Evolutionary conservation across 2,888 invertebrate genomes (phyloP).

Genomic region (Elmis aenea): DNA sequence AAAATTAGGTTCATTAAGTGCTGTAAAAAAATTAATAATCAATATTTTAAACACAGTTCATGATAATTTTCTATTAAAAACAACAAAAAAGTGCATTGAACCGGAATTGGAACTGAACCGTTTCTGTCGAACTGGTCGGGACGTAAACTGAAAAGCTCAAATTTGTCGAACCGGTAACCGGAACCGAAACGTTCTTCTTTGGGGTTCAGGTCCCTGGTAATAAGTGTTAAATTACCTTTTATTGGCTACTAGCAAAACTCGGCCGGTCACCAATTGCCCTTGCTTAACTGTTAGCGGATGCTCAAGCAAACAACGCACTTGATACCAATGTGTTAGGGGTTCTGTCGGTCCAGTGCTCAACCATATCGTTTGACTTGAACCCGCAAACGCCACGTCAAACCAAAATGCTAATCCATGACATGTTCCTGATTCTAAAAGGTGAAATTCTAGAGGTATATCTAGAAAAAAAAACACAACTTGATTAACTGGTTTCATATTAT

Average conservation of each 20-base stretch:
- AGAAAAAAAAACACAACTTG: conserved; percentile 10
- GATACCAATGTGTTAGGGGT: conserved; percentile 98
- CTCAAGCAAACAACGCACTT: conserved; percentile 91
- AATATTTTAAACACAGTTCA: too few relatives aligned
- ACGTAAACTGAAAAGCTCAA: too few relatives aligned
- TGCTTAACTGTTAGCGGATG: conserved; percentile 92
- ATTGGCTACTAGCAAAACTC: conserved; percentile 85
- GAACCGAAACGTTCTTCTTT: too few relatives aligned
- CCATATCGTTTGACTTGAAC: conserved; percentile 88
- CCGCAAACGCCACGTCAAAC: conserved; percentile 98
- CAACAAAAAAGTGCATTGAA: too few relatives aligned
- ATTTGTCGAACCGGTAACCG: too few relatives aligned
- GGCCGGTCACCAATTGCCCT: conserved; percentile 85
- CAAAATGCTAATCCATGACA: conserved; percentile 98
- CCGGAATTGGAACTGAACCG: too few relatives aligned
- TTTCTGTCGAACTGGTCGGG: too few relatives aligned
- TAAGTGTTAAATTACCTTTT: conserved; percentile 72
- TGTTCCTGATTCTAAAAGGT: conserved; percentile 85
- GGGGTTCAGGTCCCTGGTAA: too few relatives aligned
- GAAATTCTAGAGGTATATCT: conserved; percentile 92
- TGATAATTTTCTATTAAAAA: too few relatives aligned
- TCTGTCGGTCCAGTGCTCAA: conserved; percentile 96
- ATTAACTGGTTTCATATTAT: too few relatives aligned
- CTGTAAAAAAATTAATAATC: too few relatives aligned
- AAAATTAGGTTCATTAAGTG: too few relatives aligned